Evolutionary conservation across 2,797 vertebrate species (phyloP).

Genomic region (Amblyraja radiata): DNA sequence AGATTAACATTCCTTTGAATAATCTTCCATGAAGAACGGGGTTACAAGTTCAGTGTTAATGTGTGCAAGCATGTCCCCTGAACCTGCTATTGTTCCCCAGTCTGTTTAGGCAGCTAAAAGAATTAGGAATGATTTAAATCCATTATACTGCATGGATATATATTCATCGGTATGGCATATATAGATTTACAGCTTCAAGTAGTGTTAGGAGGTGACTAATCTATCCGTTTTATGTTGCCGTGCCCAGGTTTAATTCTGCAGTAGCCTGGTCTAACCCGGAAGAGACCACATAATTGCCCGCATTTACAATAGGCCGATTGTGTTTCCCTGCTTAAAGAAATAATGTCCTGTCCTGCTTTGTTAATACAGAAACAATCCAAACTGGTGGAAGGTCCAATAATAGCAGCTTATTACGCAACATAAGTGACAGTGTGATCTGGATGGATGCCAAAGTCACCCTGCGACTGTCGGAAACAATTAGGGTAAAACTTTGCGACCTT

Average conservation of each 20-base stretch:
- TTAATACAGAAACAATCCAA: conserved; percentile 69
- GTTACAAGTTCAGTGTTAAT: conserved; percentile 37
- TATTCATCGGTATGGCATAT: not conserved
- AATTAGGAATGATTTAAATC: conserved; percentile 9
- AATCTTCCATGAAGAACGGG: conserved; percentile 34
- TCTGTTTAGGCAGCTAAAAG: not conserved
- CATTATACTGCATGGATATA: not conserved
- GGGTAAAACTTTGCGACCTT: conserved; percentile 60
- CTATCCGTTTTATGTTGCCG: not conserved
- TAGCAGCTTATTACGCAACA: conserved; percentile 87
- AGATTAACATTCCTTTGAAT: conserved; percentile 38
- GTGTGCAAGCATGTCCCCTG: not conserved
- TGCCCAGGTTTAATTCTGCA: not conserved
- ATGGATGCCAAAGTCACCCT: conserved; percentile 62
- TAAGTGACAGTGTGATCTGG: conserved; percentile 80
- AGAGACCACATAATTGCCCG: conserved; percentile 57
- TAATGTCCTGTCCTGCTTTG: conserved; percentile 82
- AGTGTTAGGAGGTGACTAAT: not conserved
- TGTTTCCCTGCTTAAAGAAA: conserved; percentile 63
- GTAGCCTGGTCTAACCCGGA: conserved; percentile 46
- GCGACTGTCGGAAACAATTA: conserved; percentile 79
- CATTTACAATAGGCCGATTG: conserved; percentile 70
- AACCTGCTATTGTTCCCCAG: conserved; percentile 19
- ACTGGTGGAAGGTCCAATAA: conserved; percentile 60
- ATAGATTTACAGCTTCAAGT: not conserved